Evolutionary conservation across 2,113 vertebrate species (phyloP).

Genomic region (Ctenodactylus gundi): DNA sequence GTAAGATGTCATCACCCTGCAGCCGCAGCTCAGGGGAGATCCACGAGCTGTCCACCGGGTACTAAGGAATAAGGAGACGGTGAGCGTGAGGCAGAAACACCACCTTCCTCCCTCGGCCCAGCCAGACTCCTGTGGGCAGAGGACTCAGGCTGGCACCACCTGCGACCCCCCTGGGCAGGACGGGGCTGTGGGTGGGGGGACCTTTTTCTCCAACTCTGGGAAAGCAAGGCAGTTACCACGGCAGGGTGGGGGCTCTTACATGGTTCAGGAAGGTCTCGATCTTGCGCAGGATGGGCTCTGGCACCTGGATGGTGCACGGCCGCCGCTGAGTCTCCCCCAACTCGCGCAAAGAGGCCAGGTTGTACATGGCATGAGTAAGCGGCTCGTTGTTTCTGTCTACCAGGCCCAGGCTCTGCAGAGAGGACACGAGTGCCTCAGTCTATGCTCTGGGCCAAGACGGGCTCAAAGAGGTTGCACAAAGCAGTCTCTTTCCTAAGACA

Average conservation of each 20-base stretch:
- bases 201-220: neutral
- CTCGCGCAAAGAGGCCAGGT: conserved; percentile 88
- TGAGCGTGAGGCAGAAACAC: neutral
- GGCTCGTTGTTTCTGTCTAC: conserved; percentile 93
- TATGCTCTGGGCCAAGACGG: neutral
- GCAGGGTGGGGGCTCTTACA: conserved; percentile 78
- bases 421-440: neutral
- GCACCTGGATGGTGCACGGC: conserved; percentile 89
- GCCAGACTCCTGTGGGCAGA: neutral
- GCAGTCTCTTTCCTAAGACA: neutral
- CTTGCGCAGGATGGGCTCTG: conserved; percentile 85
- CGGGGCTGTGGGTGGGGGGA: neutral
- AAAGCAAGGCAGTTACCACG: neutral
- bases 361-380: conserved; percentile 94
- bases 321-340: conserved; percentile 88
- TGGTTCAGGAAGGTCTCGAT: conserved; percentile 90
- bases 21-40: conserved; percentile 81
- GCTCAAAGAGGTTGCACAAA: neutral
- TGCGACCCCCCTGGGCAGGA: neutral
- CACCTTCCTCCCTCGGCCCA: neutral
- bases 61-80: conserved; percentile 81
- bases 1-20: conserved; percentile 83
- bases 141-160: neutral
- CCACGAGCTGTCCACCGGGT: conserved; percentile 84
- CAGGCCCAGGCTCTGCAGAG: conserved; percentile 90